Percentiles rank a stretch among this genome's conserved stretches.
phyloP scores from a whole-genome alignment of 2,113 vertebrate genomes.

The Camelus dromedarius region DNA sequence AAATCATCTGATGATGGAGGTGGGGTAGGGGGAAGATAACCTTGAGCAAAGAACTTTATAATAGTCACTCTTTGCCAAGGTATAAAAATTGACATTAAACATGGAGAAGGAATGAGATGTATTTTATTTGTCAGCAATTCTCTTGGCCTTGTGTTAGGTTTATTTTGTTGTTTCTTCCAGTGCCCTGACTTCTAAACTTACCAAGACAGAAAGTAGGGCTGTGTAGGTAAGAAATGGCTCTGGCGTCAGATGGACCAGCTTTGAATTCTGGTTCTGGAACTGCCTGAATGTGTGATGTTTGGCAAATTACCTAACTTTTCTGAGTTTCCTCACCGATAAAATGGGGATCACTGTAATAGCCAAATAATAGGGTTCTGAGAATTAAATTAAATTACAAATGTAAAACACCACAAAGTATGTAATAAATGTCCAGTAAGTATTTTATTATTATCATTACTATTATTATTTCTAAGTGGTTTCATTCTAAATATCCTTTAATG shows the following conservation, averaged over 20 bases:
- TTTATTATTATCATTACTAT: not conserved
- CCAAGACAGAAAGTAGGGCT: not conserved
- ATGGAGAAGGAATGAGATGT: slow-evolving; percentile 50
- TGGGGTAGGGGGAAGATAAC: slow-evolving; percentile 24
- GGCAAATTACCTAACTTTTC: slow-evolving; percentile 23
- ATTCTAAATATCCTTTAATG: slow-evolving; percentile 35
- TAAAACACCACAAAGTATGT: not conserved
- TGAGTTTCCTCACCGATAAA: slow-evolving; percentile 56
- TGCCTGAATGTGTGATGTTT: not conserved
- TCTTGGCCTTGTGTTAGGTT: slow-evolving; percentile 10
- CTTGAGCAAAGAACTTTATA: slow-evolving; percentile 68
- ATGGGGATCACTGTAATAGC: not conserved
- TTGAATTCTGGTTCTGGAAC: slow-evolving; percentile 53
- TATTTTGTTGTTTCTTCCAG: slow-evolving; percentile 48
- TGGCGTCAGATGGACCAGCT: not conserved
- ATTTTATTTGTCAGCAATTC: slow-evolving; percentile 39
- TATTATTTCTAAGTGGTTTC: slow-evolving; percentile 33
- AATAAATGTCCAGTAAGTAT: slow-evolving; percentile 6
- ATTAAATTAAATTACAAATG: slow-evolving; percentile 48
- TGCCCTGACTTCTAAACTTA: slow-evolving; percentile 23
- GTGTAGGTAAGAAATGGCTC: not conserved
- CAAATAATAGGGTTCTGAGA: slow-evolving; percentile 18
- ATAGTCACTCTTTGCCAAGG: slow-evolving; percentile 41
- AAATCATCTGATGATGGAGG: slow-evolving; percentile 68
- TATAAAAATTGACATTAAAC: slow-evolving; percentile 66